Evolutionary conservation across 1,140 invertebrate species (phyloP).

Genomic region (Drosophila murphyi): DNA sequence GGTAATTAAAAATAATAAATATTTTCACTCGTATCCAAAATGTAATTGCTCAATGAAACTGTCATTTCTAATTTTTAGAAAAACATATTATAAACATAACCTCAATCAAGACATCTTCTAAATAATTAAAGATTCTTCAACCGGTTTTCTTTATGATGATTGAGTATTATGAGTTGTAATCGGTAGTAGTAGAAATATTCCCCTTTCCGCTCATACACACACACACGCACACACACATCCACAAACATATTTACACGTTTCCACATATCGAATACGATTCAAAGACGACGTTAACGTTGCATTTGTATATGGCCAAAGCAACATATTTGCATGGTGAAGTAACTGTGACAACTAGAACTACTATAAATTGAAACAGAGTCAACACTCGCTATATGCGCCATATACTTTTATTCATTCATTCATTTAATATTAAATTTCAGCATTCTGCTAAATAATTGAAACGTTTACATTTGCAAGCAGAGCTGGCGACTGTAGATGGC

Average conservation of each 20-base stretch:
- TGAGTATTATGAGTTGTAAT: background rate
- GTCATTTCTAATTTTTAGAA: too few species aligned
- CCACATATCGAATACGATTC: constrained; percentile 1
- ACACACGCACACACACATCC: background rate
- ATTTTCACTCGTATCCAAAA: too few species aligned
- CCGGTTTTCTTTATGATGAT: background rate
- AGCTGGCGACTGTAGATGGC: constrained; percentile 3
- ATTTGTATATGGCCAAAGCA: constrained; percentile 74
- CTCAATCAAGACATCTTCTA: background rate
- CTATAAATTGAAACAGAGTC: constrained; percentile 45
- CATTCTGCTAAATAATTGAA: background rate
- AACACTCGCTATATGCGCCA: constrained; percentile 14
- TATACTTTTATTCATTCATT: background rate
- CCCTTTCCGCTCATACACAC: background rate
- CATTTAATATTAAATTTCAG: background rate
- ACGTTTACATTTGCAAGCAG: background rate
- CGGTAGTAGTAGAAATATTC: background rate
- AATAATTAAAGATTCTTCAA: background rate
- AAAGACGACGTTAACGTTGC: constrained; percentile 43
- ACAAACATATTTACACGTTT: background rate
- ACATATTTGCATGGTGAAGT: constrained; percentile 80
- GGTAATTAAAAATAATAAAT: too few species aligned
- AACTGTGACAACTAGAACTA: constrained; percentile 48
- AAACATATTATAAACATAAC: background rate
- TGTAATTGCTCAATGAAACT: too few species aligned